A percentile compares a stretch with the other conserved stretches of the same genome.
phyloP scores from a whole-genome alignment of 2,797 vertebrate species.

The Rhabdophis nuchalis region DNA sequence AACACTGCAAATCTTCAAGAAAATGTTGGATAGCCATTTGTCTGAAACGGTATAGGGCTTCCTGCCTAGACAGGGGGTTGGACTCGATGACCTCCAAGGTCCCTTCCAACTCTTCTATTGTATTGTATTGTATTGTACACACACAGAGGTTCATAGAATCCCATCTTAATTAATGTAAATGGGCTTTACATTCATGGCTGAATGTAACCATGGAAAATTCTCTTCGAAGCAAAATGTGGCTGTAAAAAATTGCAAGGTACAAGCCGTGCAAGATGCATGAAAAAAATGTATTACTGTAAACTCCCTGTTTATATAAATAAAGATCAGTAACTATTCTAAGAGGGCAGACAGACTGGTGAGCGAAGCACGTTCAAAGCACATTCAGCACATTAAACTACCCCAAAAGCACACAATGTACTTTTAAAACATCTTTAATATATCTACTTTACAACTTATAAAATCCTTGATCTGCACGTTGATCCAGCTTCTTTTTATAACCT shows the following conservation, averaged over 20 bases:
- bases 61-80: no score
- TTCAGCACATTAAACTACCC: neutral
- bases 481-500: neutral
- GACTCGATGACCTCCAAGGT: no score
- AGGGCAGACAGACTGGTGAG: neutral
- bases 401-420: neutral
- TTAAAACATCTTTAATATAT: neutral
- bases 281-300: neutral
- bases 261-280: neutral
- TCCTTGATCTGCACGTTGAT: neutral
- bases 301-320: neutral
- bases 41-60: no score
- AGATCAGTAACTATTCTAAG: neutral
- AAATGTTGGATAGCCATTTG: no score
- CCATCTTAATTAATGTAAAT: neutral
- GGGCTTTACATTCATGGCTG: neutral
- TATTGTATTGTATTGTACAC: no score
- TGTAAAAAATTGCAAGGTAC: neutral
- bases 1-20: no score
- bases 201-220: neutral
- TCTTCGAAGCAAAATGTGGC: neutral
- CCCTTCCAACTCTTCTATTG: no score
- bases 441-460: neutral
- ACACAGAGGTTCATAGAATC: neutral
- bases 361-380: neutral